phyloP scores from a whole-genome alignment of 2,888 invertebrate genomes.

The Drosophila ezoana region DNA sequence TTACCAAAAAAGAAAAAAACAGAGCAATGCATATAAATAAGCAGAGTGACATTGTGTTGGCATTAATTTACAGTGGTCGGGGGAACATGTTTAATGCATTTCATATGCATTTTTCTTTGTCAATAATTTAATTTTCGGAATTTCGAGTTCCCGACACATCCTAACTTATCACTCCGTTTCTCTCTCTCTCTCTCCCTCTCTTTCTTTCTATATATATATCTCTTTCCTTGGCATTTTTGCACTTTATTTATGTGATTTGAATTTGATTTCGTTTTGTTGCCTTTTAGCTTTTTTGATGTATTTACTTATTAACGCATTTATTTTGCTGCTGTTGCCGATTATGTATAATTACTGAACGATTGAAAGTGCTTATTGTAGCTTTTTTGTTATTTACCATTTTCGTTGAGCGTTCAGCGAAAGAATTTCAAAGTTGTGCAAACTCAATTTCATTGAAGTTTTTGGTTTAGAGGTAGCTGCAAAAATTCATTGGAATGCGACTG shows the following conservation, averaged over 20 bases:
- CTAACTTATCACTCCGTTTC: slow-evolving; percentile 12
- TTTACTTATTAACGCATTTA: slow-evolving; percentile 49
- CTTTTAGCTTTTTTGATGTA: slow-evolving; percentile 16
- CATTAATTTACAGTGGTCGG: slow-evolving; percentile 57
- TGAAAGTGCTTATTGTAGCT: slow-evolving; percentile 56
- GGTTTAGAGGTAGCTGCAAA: slow-evolving; percentile 3
- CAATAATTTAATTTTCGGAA: slow-evolving; percentile 34
- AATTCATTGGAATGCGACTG: slow-evolving; percentile 11
- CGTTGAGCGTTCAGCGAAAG: slow-evolving; percentile 34
- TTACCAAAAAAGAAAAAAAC: slow-evolving; percentile 11
- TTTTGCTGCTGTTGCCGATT: slow-evolving; percentile 23
- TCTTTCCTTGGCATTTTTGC: slow-evolving; percentile 7
- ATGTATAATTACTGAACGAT: slow-evolving; percentile 35
- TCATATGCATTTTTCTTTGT: slow-evolving; percentile 57
- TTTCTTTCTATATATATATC: not conserved
- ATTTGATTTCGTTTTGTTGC: slow-evolving; percentile 24
- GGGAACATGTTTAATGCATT: slow-evolving; percentile 57
- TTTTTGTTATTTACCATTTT: slow-evolving; percentile 35
- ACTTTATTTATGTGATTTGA: slow-evolving; percentile 44
- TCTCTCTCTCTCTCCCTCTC: not conserved
- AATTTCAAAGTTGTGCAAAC: slow-evolving; percentile 54
- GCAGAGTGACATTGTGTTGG: slow-evolving; percentile 37
- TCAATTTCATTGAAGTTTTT: slow-evolving; percentile 51
- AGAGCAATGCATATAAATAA: slow-evolving; percentile 37
- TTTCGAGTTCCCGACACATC: slow-evolving; percentile 33